These are phyloP conservation scores for Microtus oregoni DNA, from an alignment of 2,113 vertebrate species.

Conservation along the genomic window DNA sequence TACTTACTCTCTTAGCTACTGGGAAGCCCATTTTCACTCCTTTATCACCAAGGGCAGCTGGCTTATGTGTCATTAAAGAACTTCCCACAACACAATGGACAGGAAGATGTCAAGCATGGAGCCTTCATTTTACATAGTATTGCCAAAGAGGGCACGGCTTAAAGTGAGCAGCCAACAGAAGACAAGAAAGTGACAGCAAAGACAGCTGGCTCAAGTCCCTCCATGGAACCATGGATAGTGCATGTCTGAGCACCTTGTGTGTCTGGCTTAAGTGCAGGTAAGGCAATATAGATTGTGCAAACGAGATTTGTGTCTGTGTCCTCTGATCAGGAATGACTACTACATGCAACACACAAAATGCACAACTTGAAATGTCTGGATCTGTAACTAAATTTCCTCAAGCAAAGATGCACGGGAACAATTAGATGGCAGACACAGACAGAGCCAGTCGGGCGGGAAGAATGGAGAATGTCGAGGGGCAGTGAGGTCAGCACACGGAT, in stretches of 20 bases:
- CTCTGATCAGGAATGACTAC: slow-evolving; percentile 72
- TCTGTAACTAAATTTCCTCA: slow-evolving; percentile 75
- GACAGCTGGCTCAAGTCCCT: slow-evolving; percentile 93
- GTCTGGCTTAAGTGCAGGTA: slow-evolving; percentile 89
- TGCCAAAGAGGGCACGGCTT: slow-evolving; percentile 82
- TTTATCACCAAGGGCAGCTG: slow-evolving; percentile 16
- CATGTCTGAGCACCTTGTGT: slow-evolving; percentile 87
- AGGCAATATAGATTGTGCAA: slow-evolving; percentile 91
- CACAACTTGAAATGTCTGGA: slow-evolving; percentile 86
- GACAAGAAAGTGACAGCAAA: slow-evolving; percentile 87
- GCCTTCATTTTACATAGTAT: slow-evolving; percentile 87
- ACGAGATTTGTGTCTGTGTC: slow-evolving; percentile 89
- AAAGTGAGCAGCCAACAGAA: slow-evolving; percentile 88
- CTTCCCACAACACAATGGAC: slow-evolving; percentile 49
- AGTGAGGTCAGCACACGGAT: slow-evolving; percentile 66
- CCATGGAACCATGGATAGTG: slow-evolving; percentile 84
- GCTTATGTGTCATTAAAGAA: slow-evolving; percentile 29
- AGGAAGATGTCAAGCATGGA: slow-evolving; percentile 83
- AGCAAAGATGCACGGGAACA: slow-evolving; percentile 83
- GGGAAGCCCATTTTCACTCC: not conserved
- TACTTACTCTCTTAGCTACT: not conserved
- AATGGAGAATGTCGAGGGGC: slow-evolving; percentile 7
- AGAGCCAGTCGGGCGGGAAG: slow-evolving; percentile 79
- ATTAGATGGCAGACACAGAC: slow-evolving; percentile 74
- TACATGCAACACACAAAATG: slow-evolving; percentile 89